Evolutionary conservation across 2,113 vertebrate genomes (phyloP), one percentile per base, ranked within the genome.

Genomic region (Eubucco bourcierii): DNA sequence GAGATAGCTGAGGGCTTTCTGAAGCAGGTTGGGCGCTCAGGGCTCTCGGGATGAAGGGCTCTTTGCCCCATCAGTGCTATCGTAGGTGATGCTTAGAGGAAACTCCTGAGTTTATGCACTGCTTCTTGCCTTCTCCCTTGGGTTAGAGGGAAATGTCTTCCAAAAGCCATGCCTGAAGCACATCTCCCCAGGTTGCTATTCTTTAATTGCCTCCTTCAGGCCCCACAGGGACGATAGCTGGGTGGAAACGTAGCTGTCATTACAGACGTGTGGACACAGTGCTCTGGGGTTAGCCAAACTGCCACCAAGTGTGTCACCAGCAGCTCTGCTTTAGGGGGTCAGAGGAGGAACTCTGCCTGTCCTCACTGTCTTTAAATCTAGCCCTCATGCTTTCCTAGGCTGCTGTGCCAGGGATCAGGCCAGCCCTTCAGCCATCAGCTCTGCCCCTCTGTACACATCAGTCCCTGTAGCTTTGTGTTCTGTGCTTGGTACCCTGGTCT

Each of bases 381-480:
- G 21, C 29, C 25, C 29, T 33, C 18, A 8, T 33, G 68, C 75
- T 55, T 73, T 15, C 31, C 37, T 29, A 5, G 68, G 29, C 9
- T 12, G 33, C 61, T 5, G 55, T 18, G 47, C 61, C 61, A 47
- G 61, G 68, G 39, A 25, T 67, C 29, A 16, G 39, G 28, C 28
- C 68, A 23, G 20, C 33, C 39, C 21, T 24, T 33, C 61, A 25
- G 39, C 76, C 27, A 0, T 7, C 2, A 28, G 17, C 88, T 63
- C 61, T 50, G 46, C 37, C 11, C 6, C 28, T 12, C 68, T 11
- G 21, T 17, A 5, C 12, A 10, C 25, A 3, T 20, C 13, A 6
- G 33, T 7, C 24, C 18, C 58, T 1, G 0, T 11, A 24, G 21
- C 46, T 72, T 15, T 2, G 0, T 15, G 11, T 46, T 2, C 14